Conservation (phyloP, 2,797 vertebrate genomes). For the Siniperca obscura region DNA sequence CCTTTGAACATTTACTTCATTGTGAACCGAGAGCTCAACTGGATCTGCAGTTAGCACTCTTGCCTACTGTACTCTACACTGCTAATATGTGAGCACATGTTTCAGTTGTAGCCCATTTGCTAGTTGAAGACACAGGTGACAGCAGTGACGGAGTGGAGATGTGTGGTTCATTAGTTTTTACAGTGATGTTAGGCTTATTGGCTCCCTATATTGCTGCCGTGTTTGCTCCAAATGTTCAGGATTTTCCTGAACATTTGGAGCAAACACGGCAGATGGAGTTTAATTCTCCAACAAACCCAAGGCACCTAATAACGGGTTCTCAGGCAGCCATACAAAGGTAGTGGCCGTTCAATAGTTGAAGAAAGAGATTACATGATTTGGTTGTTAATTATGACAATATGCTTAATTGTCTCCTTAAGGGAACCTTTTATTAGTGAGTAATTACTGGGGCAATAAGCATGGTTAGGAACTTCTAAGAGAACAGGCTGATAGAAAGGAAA, state of each 20-base stretch:
- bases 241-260: slow-evolving; percentile 18
- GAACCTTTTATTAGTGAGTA: slow-evolving; percentile 56
- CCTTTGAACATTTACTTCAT: not conserved
- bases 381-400: slow-evolving; percentile 62
- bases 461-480: slow-evolving; percentile 39
- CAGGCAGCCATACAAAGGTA: slow-evolving; percentile 6
- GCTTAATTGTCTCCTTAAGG: slow-evolving; percentile 58
- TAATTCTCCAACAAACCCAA: slow-evolving; percentile 41
- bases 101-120: slow-evolving; percentile 52
- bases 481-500: slow-evolving; percentile 37
- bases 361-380: slow-evolving; percentile 46
- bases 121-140: slow-evolving; percentile 25
- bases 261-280: slow-evolving; percentile 46
- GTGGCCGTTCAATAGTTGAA: slow-evolving; percentile 20
- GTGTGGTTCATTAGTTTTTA: slow-evolving; percentile 12
- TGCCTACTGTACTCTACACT: not conserved
- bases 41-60: not conserved
- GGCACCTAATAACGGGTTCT: slow-evolving; percentile 19
- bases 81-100: slow-evolving; percentile 51
- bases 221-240: too few relatives aligned
- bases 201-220: not conserved
- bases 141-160: slow-evolving; percentile 8
- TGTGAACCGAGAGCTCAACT: not conserved
- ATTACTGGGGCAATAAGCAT: slow-evolving; percentile 61
- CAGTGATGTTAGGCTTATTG: not conserved